Conservation (phyloP, 2,888 invertebrate genomes). For the Isotomurus palustris region DNA sequence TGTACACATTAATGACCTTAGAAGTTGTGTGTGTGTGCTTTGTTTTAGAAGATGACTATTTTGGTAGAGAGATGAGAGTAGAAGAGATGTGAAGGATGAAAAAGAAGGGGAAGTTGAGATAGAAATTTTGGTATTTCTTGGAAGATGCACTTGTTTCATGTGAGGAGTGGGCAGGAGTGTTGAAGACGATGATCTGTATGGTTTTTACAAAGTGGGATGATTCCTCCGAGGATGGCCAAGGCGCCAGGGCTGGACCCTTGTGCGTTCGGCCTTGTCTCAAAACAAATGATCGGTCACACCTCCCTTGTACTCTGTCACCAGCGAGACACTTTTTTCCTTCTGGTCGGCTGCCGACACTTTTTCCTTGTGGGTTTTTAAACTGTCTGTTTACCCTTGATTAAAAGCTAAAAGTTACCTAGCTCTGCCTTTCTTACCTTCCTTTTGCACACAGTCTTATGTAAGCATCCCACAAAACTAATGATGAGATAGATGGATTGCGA, state of each 20-base stretch:
- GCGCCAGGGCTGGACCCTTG: conserved; percentile 46
- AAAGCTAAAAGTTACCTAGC: too few species aligned
- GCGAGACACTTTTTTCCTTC: conserved; percentile 42
- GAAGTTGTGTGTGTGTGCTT: neutral
- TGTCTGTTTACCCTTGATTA: too few species aligned
- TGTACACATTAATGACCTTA: conserved; percentile 1
- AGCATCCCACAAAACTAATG: too few species aligned
- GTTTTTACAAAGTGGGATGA: conserved; percentile 10
- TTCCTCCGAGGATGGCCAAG: conserved; percentile 45
- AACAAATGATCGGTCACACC: conserved; percentile 47
- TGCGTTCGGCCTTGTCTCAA: conserved; percentile 46
- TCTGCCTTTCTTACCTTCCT: too few species aligned
- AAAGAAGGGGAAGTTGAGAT: conserved; percentile 23
- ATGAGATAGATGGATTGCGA: too few species aligned
- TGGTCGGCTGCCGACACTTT: conserved; percentile 13
- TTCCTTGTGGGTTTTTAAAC: conserved; percentile 1
- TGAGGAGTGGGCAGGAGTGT: too few species aligned
- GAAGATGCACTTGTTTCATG: conserved; percentile 11
- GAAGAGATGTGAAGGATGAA: neutral
- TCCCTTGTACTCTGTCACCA: conserved; percentile 46
- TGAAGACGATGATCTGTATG: neutral
- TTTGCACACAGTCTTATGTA: too few species aligned
- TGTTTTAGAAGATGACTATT: neutral
- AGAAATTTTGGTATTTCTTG: conserved; percentile 33
- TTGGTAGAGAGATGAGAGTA: neutral